Evolutionary conservation across 2,113 vertebrate genomes (phyloP).

Genomic region (Chinchilla lanigera): DNA sequence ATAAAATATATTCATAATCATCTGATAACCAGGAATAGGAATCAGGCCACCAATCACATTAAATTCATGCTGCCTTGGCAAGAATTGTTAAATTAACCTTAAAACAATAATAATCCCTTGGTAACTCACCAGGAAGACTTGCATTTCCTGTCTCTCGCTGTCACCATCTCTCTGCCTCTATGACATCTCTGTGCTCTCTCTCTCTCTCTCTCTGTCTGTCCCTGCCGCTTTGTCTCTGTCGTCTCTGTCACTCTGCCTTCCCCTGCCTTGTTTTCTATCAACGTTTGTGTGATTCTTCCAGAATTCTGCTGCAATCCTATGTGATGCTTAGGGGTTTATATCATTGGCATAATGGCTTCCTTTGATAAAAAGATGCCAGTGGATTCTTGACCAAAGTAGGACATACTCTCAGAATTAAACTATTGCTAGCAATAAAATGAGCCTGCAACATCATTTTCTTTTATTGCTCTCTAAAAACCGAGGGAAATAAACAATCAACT

Average conservation of each 20-base stretch:
- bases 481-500: slow-evolving; percentile 52
- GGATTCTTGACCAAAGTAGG: not conserved
- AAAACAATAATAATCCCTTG: slow-evolving; percentile 8
- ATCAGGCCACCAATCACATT: slow-evolving; percentile 47
- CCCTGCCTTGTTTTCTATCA: not conserved
- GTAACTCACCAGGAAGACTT: not conserved
- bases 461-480: slow-evolving; percentile 36
- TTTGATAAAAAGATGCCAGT: not conserved
- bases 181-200: not conserved
- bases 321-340: not conserved
- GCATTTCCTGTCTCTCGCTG: not conserved
- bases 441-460: slow-evolving; percentile 32
- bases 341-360: not conserved
- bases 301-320: not conserved
- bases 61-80: slow-evolving; percentile 7
- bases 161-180: not conserved
- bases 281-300: not conserved
- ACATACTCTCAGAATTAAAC: slow-evolving; percentile 22
- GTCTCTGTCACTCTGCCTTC: not conserved
- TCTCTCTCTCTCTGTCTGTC: not conserved
- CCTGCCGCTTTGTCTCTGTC: not conserved
- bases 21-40: slow-evolving; percentile 42
- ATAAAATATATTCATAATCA: slow-evolving; percentile 60
- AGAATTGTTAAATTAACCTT: slow-evolving; percentile 36
- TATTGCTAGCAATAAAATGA: slow-evolving; percentile 24